Conservation (phyloP, 1,140 invertebrate species). For the Drosophila asahinai region DNA sequence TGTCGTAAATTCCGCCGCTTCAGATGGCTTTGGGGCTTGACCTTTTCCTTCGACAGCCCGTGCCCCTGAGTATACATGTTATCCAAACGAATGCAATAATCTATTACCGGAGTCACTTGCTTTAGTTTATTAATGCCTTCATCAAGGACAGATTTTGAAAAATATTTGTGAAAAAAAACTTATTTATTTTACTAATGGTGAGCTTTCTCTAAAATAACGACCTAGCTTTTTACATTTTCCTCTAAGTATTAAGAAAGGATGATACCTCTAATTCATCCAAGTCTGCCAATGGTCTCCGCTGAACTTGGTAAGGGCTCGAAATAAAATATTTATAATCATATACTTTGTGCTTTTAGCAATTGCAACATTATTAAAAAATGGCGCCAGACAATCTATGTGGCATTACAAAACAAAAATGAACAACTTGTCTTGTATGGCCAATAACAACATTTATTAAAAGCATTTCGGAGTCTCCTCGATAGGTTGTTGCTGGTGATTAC, state of each 20-base stretch:
- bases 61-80: conserved; percentile 2
- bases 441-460: conserved; percentile 80
- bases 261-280: not conserved
- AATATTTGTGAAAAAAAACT: not conserved
- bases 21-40: conserved; percentile 41
- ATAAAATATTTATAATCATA: conserved; percentile 3
- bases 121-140: not conserved
- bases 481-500: conserved; percentile 61
- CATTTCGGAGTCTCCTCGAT: conserved; percentile 67
- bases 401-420: conserved; percentile 42
- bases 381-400: conserved; percentile 53
- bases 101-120: not conserved
- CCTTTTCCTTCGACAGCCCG: conserved; percentile 32
- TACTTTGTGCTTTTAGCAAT: conserved; percentile 65
- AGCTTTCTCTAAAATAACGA: not conserved
- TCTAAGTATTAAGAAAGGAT: no score
- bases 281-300: not conserved
- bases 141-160: not conserved
- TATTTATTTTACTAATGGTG: not conserved
- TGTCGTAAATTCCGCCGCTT: conserved; percentile 60
- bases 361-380: conserved; percentile 82
- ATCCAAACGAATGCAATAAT: conserved; percentile 1
- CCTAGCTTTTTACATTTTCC: not conserved
- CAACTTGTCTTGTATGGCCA: conserved; percentile 62
- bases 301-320: conserved; percentile 62